Base-by-base conservation (phyloP, 2,888 invertebrate genomes). In the Rosalia funebris region DNA sequence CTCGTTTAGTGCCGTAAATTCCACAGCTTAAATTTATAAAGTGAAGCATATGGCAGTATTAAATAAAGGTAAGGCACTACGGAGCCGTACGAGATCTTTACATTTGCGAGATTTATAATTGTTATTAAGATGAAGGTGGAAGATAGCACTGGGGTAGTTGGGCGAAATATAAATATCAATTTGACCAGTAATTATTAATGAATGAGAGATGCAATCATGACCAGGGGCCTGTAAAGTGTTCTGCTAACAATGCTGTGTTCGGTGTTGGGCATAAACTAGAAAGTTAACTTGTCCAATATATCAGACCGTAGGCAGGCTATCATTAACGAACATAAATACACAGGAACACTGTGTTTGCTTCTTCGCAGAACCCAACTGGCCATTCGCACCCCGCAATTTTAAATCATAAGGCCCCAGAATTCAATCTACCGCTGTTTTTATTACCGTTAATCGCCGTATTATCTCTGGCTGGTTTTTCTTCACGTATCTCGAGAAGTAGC, bases 271-370 rank as follows among this genome's bases (percentile, higher is more conserved):
- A 78, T 77, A 75, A 78, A 77, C 77, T 75, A 75, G 68, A 71
- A 72, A 74, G 75, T 73, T 71, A 72, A 72, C 71, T 74, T 75
- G 78, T 78, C 77, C 74, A 78, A 79, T 79, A 79, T 79, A 79
- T 79, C 79, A 79, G 76, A 65, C 73, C 68, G 75, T 73, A 73
- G 77, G 77, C 78, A 79, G 78, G 75, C 73, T 79, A 78, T 79
- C 77, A 79, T 79, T 79, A 79, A 74, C 64, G 76, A 76, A 77
- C 78, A 79, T 79, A 79, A 79, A 79, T 79, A 78, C 78, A 76
- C 73, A 73, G 68, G 70, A 68, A 72, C 71, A 71, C 68, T 68
- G 66, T 62, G 65, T 64, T 63, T 65, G 68, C 68, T 69, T 66
- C 68, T 72, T 73, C 72, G 69, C 54, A 71, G 74, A 74, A 72